phyloP scores from a whole-genome alignment of 2,888 invertebrate species.

The Meloe dianella region DNA sequence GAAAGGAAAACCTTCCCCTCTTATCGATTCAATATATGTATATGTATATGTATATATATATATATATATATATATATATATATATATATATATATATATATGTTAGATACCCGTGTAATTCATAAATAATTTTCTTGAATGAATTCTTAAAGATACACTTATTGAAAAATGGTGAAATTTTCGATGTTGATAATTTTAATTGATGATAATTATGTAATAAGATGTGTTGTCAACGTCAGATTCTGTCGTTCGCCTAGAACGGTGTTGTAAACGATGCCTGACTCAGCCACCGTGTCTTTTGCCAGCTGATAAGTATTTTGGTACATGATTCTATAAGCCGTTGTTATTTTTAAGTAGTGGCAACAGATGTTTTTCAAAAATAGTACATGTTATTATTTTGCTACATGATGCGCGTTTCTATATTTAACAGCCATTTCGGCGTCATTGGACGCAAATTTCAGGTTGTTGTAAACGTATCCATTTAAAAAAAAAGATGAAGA shows the following conservation, averaged over 20 bases:
- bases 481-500: no score
- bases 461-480: constrained; percentile 10
- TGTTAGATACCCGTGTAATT: background rate
- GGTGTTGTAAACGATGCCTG: constrained; percentile 48
- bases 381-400: constrained; percentile 41
- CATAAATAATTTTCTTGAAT: background rate
- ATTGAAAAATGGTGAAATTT: background rate
- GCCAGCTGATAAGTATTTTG: constrained; percentile 54
- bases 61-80: no score
- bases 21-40: background rate
- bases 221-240: constrained; percentile 32
- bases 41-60: no score
- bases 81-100: no score
- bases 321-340: constrained; percentile 50
- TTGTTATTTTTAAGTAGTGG: constrained; percentile 53
- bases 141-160: background rate
- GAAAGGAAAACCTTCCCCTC: background rate
- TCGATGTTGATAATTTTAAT: background rate
- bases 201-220: constrained; percentile 31
- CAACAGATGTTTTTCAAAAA: constrained; percentile 53
- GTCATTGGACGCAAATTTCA: constrained; percentile 19
- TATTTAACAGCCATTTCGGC: constrained; percentile 20
- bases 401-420: constrained; percentile 22
- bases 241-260: constrained; percentile 31
- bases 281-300: constrained; percentile 46